Evolutionary conservation across 1,140 invertebrate genomes (phyloP).

Genomic region (Zophobas atratus): DNA sequence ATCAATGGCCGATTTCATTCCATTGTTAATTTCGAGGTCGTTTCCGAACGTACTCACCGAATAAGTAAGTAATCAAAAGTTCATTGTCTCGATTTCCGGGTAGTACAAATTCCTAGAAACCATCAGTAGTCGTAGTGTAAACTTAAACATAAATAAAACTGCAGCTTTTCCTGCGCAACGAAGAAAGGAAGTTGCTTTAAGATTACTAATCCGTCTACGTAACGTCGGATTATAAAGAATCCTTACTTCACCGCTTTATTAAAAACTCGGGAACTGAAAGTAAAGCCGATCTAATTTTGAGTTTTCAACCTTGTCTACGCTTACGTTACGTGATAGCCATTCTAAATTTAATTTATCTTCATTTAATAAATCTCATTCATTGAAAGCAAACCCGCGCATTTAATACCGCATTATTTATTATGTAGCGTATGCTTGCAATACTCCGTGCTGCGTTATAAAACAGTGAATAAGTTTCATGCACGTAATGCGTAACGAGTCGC

Average conservation of each 20-base stretch:
- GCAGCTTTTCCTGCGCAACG: not conserved
- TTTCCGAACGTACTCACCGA: slow-evolving; percentile 25
- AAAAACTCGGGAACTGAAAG: not conserved
- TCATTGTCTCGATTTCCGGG: slow-evolving; percentile 37
- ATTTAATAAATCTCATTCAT: slow-evolving; percentile 22
- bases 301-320: not conserved
- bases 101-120: slow-evolving; percentile 30
- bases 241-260: slow-evolving; percentile 4
- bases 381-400: not conserved
- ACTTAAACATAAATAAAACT: not conserved
- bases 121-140: slow-evolving; percentile 37
- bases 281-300: not conserved
- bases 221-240: not conserved
- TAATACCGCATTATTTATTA: no score
- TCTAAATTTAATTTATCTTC: not conserved
- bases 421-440: no score
- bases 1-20: not conserved
- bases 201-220: slow-evolving; percentile 13
- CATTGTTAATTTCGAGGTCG: slow-evolving; percentile 6
- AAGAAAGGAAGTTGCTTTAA: slow-evolving; percentile 19
- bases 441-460: no score
- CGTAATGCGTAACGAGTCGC: no score
- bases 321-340: not conserved
- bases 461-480: no score
- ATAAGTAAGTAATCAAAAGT: slow-evolving; percentile 27